Base-by-base conservation (phyloP, 2,113 vertebrate genomes). In the Crotophaga sulcirostris region DNA sequence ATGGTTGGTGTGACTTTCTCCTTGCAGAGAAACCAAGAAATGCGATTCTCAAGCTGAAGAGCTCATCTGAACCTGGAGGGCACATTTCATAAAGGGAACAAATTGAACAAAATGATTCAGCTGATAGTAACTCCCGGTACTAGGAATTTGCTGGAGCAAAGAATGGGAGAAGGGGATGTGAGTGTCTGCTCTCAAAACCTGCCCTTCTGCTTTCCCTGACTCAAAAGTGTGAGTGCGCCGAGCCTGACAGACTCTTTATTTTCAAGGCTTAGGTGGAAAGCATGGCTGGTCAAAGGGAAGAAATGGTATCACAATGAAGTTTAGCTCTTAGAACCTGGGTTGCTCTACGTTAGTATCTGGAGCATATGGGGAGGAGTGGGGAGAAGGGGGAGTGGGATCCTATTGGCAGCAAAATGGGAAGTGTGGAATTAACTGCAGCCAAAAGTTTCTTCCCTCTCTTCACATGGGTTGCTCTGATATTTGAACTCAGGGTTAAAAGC, bases 1-100 rank as follows among this genome's bases (percentile, higher is more conserved):
- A 97, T 24, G 94, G 36, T 40, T 26, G 54, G 78, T 90, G 96
- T 96, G 67, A 21, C 69, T 94, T 75, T 96, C 78, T 97, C 54
- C 89, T 95, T 93, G 47, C 75, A 84, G 79, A 81, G 64, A 44
- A 82, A 24, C 52, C 10, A 0, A 44, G n/a, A 62, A 38, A 17
- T 69, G 38, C 0, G 0, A 11, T 70, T 72, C 26, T 55, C 33
- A 14, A 56, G 38, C 60, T 1, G 3, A 82, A 74, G 54, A 55
- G 68, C 75, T 78, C n/a, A 34, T 52, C n/a, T 67, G 67, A 78
- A 25, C 56, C 45, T 24, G 59, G 58, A 90, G 55, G 40, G 45
- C 14, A 4, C 7, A 10, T 78, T 73, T 58, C 2, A 0, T 14
- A 24, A 63, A 44, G 40, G 45, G 54, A 87, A 12, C 26, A 45